Evolutionary conservation across 2,113 vertebrate species (phyloP), one percentile per base, ranked within the genome.

Genomic region (Nesoenas mayeri): DNA sequence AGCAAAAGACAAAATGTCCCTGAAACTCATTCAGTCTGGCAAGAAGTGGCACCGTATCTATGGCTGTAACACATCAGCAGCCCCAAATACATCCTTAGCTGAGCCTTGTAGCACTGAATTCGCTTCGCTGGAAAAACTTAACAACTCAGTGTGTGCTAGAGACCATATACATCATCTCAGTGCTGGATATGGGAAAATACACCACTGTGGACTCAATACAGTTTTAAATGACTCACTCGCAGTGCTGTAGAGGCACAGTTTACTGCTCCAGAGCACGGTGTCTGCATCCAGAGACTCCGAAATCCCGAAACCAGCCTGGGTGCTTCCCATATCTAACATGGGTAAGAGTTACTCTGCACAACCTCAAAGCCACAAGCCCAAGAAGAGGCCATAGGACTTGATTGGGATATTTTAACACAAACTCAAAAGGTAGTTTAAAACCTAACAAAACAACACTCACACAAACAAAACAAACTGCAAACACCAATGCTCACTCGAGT

Each of bases 31-130:
- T 56, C 73, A 51, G 66, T 18, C 70, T 42, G 72, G 51, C 17
- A 36, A 74, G 90, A 66, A 79, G 40, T 40, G 1, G 71, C 87
- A 72, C n/a, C 0, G 0, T 48, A 69, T 38, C 86, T 81, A 15
- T 3, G 94, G 53, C 85, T 94, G 79, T 58, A 85, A 85, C 96
- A 87, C 64, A 85, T 71, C 91, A 85, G 78, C 84, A 96, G 74
- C 85, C 85, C 74, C 91, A 70, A 40, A 74, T 24, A 58, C 79
- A n/a, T 47, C 94, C 69, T 93, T 18, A 87, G 89, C 66, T 82
- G 70, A 96, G 91, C 34, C 70, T 94, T 12, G 11, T 12, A 81
- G 93, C 90, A 10, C 78, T 69, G 80, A 86, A 13, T 1, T 62
- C 44, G 54, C 87, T 96, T 88, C 8, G 3, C 54, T 95, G 57